Evolutionary conservation across 2,113 vertebrate genomes (phyloP).

Genomic region (Takifugu flavidus): DNA sequence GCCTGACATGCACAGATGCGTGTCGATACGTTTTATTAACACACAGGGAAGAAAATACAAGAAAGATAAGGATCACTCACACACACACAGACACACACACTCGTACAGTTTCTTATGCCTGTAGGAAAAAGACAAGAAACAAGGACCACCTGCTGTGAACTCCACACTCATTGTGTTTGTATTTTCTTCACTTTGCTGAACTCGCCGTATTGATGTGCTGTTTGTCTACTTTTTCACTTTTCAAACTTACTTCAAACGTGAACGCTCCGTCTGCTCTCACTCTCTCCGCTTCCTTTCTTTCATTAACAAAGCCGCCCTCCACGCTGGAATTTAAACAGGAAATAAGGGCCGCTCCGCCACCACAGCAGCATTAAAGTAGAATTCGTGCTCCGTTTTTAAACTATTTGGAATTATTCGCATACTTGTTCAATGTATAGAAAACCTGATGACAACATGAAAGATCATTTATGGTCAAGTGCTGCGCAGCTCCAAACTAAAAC

Average conservation of each 20-base stretch:
- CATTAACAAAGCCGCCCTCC: slow-evolving; percentile 30
- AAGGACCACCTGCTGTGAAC: slow-evolving; percentile 64
- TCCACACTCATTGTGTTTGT: slow-evolving; percentile 58
- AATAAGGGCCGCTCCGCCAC: neutral
- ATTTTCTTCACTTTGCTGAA: slow-evolving; percentile 55
- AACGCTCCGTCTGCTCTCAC: slow-evolving; percentile 28
- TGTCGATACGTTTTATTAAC: slow-evolving; percentile 19
- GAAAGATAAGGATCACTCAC: slow-evolving; percentile 18
- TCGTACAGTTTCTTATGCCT: slow-evolving; percentile 47
- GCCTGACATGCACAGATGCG: slow-evolving; percentile 33
- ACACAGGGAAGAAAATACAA: slow-evolving; percentile 29
- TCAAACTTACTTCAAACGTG: slow-evolving; percentile 58
- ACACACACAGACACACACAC: slow-evolving; percentile 38
- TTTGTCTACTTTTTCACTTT: slow-evolving; percentile 54
- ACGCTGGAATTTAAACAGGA: slow-evolving; percentile 2
- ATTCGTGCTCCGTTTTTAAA: too few relatives aligned
- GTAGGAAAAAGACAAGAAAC: slow-evolving; percentile 51
- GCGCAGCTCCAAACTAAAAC: too few relatives aligned
- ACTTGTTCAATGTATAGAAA: too few relatives aligned
- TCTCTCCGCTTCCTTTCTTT: slow-evolving; percentile 9
- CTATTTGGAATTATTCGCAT: too few relatives aligned
- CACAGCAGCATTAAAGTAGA: too few relatives aligned
- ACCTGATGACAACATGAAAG: too few relatives aligned
- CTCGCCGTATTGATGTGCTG: slow-evolving; percentile 58
- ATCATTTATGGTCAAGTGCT: too few relatives aligned